phyloP scores from a whole-genome alignment of 2,888 invertebrate genomes.

The Sisyra nigra region DNA sequence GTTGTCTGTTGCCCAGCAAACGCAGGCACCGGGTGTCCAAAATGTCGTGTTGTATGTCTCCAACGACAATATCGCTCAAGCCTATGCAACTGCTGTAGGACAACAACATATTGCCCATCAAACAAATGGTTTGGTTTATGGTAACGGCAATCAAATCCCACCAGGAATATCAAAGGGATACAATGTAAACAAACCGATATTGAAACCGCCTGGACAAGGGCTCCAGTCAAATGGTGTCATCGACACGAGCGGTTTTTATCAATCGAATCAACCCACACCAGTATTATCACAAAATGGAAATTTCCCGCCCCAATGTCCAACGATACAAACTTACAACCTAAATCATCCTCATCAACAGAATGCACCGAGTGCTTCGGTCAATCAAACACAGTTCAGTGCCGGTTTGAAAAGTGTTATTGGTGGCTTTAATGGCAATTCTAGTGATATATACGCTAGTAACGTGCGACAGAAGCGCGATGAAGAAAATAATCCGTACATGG shows the following conservation, averaged over 20 bases:
- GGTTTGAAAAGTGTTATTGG: slow-evolving; percentile 12
- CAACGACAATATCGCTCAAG: slow-evolving; percentile 35
- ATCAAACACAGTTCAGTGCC: slow-evolving; percentile 19
- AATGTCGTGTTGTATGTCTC: slow-evolving; percentile 41
- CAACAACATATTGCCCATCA: slow-evolving; percentile 20
- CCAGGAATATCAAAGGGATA: slow-evolving; percentile 15
- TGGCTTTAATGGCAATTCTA: slow-evolving; percentile 15
- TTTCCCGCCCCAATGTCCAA: slow-evolving; percentile 12
- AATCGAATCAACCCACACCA: background rate
- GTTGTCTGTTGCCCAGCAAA: slow-evolving; percentile 35
- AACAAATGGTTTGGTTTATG: slow-evolving; percentile 9
- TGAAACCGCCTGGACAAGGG: slow-evolving; percentile 5
- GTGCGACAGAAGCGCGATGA: slow-evolving; percentile 21
- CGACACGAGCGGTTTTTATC: slow-evolving; percentile 7
- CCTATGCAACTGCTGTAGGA: slow-evolving; percentile 31
- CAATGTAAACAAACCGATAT: background rate
- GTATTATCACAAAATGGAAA: slow-evolving; percentile 10
- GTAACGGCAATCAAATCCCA: slow-evolving; percentile 16
- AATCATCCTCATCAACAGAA: slow-evolving; percentile 9
- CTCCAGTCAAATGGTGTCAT: background rate
- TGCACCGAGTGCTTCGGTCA: slow-evolving; percentile 3
- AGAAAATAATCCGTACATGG: slow-evolving; percentile 19
- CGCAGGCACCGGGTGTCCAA: slow-evolving; percentile 31
- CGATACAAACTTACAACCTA: slow-evolving; percentile 8
- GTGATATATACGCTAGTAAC: slow-evolving; percentile 18